Conservation (phyloP, 2,888 invertebrate species). For the Ptychoptera albimana region DNA sequence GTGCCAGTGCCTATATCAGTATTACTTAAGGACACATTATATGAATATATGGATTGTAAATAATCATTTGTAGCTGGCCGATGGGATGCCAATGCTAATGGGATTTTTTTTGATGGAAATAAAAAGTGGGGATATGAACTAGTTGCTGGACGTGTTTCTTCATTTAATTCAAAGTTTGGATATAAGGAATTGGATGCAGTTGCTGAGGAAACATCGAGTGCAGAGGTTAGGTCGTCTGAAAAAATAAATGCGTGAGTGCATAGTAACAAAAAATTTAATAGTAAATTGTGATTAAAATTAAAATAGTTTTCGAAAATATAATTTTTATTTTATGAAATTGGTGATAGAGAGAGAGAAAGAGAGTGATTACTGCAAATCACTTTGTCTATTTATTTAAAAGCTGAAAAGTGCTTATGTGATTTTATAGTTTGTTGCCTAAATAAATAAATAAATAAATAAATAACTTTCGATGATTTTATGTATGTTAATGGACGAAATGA, state of each 20-base stretch:
- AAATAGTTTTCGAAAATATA: too few relatives aligned
- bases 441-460: too few relatives aligned
- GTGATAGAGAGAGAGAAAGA: too few relatives aligned
- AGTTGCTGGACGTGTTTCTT: conserved; percentile 4
- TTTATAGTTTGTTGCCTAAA: too few relatives aligned
- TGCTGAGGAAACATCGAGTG: conserved; percentile 28
- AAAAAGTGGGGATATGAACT: conserved; percentile 40
- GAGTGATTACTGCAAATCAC: too few relatives aligned
- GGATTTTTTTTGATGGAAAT: conserved; percentile 35
- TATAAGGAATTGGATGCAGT: conserved; percentile 39
- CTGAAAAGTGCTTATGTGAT: too few relatives aligned
- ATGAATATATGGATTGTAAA: conserved; percentile 21
- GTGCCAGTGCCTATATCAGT: conserved; percentile 9
- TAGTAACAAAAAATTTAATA: background rate
- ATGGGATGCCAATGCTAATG: conserved; percentile 30
- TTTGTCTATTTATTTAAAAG: too few relatives aligned
- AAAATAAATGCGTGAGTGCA: conserved; percentile 11
- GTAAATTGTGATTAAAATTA: too few relatives aligned
- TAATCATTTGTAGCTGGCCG: conserved; percentile 28
- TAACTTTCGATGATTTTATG: too few relatives aligned
- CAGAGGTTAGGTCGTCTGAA: conserved; percentile 30
- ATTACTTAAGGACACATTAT: conserved; percentile 16
- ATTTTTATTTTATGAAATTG: too few relatives aligned
- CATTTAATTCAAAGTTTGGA: conserved; percentile 17
- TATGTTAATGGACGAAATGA: too few relatives aligned